Conservation (phyloP, 1,140 invertebrate genomes). For the Asobara japonica region DNA sequence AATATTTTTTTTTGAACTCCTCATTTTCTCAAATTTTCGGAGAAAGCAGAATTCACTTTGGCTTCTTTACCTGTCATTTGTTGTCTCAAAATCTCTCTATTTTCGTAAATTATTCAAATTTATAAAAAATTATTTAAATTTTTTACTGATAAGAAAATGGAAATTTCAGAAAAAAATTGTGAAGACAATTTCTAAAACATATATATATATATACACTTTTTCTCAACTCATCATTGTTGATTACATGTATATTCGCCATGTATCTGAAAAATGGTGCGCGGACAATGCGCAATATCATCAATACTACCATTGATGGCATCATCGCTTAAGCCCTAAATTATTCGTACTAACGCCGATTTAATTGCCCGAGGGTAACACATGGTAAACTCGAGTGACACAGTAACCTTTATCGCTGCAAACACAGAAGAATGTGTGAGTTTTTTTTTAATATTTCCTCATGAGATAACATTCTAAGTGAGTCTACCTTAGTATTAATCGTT, state of each 20-base stretch:
- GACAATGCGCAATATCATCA: not conserved
- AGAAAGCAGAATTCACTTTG: too few relatives aligned
- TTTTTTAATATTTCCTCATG: not conserved
- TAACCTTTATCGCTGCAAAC: not conserved
- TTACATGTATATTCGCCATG: not conserved
- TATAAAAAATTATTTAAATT: not conserved
- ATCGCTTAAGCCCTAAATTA: slow-evolving; percentile 5
- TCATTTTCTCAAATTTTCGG: too few relatives aligned
- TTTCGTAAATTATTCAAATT: not conserved
- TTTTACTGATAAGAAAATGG: too few relatives aligned
- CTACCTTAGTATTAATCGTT: not conserved
- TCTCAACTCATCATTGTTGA: not conserved
- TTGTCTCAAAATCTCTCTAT: too few relatives aligned
- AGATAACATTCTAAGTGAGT: not conserved
- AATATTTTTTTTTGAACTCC: too few relatives aligned
- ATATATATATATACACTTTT: too few relatives aligned
- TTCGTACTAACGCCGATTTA: not conserved
- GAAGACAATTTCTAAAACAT: too few relatives aligned
- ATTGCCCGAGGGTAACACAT: not conserved
- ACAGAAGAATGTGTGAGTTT: not conserved
- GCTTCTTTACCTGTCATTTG: too few relatives aligned
- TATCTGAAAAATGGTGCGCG: not conserved
- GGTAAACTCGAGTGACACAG: not conserved
- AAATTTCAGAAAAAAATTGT: too few relatives aligned
- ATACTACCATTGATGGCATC: not conserved